phyloP scores from a whole-genome alignment of 2,113 vertebrate species.

The Empidonax traillii region DNA sequence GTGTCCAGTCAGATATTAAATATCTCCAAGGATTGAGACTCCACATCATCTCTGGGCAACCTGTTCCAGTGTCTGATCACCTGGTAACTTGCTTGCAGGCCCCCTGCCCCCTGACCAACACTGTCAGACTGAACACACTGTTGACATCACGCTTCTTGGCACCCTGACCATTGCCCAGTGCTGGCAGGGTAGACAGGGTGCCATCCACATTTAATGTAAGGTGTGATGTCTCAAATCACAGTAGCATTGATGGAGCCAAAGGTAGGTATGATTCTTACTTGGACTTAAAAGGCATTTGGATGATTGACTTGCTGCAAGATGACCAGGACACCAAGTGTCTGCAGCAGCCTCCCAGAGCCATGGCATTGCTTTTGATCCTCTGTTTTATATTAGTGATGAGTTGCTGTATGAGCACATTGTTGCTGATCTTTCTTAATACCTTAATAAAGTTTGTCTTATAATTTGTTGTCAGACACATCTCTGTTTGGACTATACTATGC shows the following conservation, averaged over 20 bases:
- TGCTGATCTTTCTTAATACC: not conserved
- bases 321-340: not conserved
- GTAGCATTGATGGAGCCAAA: not conserved
- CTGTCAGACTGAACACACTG: not conserved
- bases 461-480: not conserved
- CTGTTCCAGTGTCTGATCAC: not conserved
- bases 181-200: not conserved
- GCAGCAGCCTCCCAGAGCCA: not conserved
- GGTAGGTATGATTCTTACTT: not conserved
- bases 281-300: not conserved
- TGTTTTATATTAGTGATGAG: not conserved
- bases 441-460: not conserved
- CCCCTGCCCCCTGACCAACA: not conserved
- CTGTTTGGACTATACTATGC: not conserved
- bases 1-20: not conserved
- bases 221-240: not conserved
- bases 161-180: not conserved
- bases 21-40: not conserved
- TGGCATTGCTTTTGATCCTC: rapidly evolving
- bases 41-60: not conserved
- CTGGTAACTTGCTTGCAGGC: too few species aligned
- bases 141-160: not conserved
- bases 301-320: not conserved
- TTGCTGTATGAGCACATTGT: rapidly evolving
- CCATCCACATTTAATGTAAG: not conserved